A percentile compares a stretch with the other conserved stretches of the same genome.
Conservation (phyloP, 2,113 vertebrate species). For the Plotosus lineatus region DNA sequence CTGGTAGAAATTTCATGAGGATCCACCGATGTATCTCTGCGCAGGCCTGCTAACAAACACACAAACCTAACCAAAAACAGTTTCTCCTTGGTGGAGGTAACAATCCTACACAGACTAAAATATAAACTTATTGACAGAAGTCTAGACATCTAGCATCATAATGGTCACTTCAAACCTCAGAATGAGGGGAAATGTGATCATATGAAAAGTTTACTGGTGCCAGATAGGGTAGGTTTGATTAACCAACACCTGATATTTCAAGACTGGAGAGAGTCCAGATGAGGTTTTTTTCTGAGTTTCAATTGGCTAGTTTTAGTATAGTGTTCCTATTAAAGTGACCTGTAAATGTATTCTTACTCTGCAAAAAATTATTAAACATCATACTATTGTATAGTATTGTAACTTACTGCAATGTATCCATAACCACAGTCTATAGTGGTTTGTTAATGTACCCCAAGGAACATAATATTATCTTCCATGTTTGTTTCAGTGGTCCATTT, state of each 20-base stretch:
- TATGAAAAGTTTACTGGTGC: background rate
- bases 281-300: background rate
- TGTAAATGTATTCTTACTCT: background rate
- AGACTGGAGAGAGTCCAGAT: background rate
- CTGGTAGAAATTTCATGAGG: no score
- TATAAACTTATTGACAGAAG: no score
- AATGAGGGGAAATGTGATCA: background rate
- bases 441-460: background rate
- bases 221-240: background rate
- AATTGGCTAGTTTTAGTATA: background rate
- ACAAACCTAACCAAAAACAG: no score
- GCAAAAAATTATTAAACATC: background rate
- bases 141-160: no score
- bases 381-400: background rate
- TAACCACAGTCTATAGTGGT: background rate
- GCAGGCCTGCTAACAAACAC: no score
- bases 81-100: no score
- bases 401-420: background rate
- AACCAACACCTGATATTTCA: background rate
- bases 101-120: no score
- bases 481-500: slow-evolving; percentile 51
- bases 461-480: background rate
- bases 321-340: background rate
- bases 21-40: no score
- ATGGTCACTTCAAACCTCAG: background rate